A percentile compares a stretch with the other conserved stretches of the same genome.
Evolutionary conservation across 2,113 vertebrate genomes (phyloP).

Genomic region (Stegastes partitus): DNA sequence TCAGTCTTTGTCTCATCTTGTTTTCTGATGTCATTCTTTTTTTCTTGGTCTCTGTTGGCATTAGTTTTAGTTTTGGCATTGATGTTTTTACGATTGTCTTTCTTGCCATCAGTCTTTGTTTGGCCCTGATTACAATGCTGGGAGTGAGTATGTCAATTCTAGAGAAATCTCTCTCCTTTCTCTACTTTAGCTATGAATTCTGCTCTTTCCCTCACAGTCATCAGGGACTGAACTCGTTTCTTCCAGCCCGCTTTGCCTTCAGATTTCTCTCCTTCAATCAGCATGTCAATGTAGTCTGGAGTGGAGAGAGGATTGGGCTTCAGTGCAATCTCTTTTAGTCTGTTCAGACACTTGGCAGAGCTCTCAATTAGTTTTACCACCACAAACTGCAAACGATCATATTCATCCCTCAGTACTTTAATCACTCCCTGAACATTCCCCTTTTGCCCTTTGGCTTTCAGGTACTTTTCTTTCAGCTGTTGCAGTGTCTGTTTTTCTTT

Average conservation of each 20-base stretch:
- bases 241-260: constrained; percentile 14
- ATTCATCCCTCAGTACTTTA: not conserved
- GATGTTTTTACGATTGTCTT: too few relatives aligned
- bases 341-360: constrained; percentile 1
- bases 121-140: too few relatives aligned
- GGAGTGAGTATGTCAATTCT: too few relatives aligned
- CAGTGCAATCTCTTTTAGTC: constrained; percentile 58
- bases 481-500: not conserved
- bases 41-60: too few relatives aligned
- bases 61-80: too few relatives aligned
- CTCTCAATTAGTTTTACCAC: not conserved
- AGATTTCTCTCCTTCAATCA: constrained; percentile 42
- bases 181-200: not conserved
- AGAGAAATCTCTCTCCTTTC: not conserved
- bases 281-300: constrained; percentile 64
- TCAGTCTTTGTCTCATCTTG: too few relatives aligned
- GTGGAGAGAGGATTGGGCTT: constrained; percentile 58
- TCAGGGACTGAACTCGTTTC: constrained; percentile 23
- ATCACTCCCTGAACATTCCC: not conserved
- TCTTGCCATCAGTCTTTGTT: too few relatives aligned
- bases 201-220: constrained; percentile 1
- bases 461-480: not conserved
- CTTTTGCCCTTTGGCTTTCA: fast-evolving
- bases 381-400: fast-evolving
- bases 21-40: too few relatives aligned